Conservation (phyloP, 2,113 vertebrate species). For the Orientallactaga bullata region DNA sequence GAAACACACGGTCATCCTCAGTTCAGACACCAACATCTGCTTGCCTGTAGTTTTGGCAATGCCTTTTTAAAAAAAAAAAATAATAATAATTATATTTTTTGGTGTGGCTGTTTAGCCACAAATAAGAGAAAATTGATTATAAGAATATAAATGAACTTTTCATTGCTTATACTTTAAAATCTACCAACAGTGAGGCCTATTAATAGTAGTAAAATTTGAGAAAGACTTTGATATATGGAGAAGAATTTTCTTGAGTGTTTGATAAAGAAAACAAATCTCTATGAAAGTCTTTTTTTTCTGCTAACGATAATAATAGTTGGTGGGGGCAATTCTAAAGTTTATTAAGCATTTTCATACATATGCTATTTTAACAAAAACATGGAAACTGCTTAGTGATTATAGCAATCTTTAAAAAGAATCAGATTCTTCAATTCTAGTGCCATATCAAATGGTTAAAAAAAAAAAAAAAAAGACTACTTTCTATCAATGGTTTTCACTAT, state of each 20-base stretch:
- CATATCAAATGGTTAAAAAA: not conserved
- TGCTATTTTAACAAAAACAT: not conserved
- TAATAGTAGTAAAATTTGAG: not conserved
- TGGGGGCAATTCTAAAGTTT: not conserved
- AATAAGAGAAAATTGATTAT: constrained; percentile 59
- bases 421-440: constrained; percentile 42
- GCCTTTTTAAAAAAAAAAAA: too few species aligned
- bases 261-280: not conserved
- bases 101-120: constrained; percentile 53
- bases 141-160: constrained; percentile 35
- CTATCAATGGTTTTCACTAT: not conserved
- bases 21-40: not conserved
- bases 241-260: not conserved
- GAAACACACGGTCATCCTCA: constrained; percentile 17
- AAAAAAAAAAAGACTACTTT: not conserved
- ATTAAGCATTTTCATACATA: constrained; percentile 2
- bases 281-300: not conserved
- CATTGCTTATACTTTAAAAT: constrained; percentile 53
- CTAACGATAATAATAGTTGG: not conserved
- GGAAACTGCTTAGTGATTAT: constrained; percentile 1
- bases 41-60: constrained; percentile 13
- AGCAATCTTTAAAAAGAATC: not conserved
- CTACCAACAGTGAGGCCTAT: constrained; percentile 26
- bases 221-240: constrained; percentile 34
- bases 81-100: too few species aligned